Percentiles rank a stretch among this genome's conserved stretches.
These are phyloP conservation scores for Prolemur simus DNA, from an alignment of 2,113 vertebrate species.

Conservation along the genomic window DNA sequence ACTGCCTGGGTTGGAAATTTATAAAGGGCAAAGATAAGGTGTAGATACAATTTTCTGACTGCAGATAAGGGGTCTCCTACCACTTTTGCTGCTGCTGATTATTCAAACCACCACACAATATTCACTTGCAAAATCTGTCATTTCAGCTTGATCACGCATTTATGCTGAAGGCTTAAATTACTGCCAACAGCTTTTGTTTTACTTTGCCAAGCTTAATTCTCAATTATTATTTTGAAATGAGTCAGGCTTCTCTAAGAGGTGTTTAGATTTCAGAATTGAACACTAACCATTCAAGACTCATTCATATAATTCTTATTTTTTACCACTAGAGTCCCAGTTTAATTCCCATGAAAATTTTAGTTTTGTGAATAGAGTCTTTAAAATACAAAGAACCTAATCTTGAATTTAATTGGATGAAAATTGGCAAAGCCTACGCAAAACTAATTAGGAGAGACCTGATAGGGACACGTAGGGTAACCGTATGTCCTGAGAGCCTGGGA, in stretches of 20 bases:
- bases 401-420: conserved; percentile 31
- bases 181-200: not conserved
- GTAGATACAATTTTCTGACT: not conserved
- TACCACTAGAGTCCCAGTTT: not conserved
- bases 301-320: not conserved
- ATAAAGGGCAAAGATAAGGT: not conserved
- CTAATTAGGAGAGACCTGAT: not conserved
- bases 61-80: not conserved
- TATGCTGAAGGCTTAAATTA: not conserved
- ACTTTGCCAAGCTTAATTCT: not conserved
- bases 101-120: fast-evolving
- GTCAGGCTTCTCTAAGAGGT: not conserved
- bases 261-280: conserved; percentile 30
- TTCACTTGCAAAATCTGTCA: not conserved
- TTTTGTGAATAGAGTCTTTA: conserved; percentile 47
- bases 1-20: not conserved
- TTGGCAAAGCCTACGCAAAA: conserved; percentile 10
- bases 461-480: not conserved
- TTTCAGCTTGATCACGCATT: not conserved
- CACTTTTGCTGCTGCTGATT: not conserved
- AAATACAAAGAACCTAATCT: not conserved
- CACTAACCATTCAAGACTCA: not conserved
- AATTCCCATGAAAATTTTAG: conserved; percentile 1
- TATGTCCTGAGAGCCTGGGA: not conserved
- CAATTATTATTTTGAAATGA: conserved; percentile 4